Percentiles rank a stretch among this genome's conserved stretches.
These are phyloP conservation scores for Timandra comae DNA, from an alignment of 2,888 invertebrate genomes.

Conservation along the genomic window DNA sequence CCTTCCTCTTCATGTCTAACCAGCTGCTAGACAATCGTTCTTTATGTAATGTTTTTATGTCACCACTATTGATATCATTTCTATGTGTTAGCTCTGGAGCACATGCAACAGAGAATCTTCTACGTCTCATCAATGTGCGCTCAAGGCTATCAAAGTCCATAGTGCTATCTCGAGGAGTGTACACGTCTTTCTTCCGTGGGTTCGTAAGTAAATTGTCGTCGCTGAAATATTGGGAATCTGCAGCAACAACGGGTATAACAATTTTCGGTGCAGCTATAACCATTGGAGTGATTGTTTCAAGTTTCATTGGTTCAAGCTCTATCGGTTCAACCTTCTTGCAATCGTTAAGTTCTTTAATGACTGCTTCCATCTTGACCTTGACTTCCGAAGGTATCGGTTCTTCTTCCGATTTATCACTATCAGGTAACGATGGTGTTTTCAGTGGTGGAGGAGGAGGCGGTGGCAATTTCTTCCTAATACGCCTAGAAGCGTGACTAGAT, in stretches of 20 bases:
- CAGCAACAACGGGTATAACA: slow-evolving; percentile 64
- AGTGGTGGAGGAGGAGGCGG: slow-evolving; percentile 66
- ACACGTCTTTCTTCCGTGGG: slow-evolving; percentile 37
- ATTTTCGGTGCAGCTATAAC: slow-evolving; percentile 45
- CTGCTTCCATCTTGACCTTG: slow-evolving; percentile 79
- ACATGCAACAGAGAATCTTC: slow-evolving; percentile 61
- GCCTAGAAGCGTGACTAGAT: slow-evolving; percentile 47
- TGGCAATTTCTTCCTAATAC: slow-evolving; percentile 59
- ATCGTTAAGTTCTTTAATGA: slow-evolving; percentile 74
- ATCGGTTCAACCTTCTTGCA: slow-evolving; percentile 55
- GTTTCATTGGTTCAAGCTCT: slow-evolving; percentile 42
- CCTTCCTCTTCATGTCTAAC: slow-evolving; percentile 52
- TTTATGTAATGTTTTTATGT: slow-evolving; percentile 36
- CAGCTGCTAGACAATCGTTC: slow-evolving; percentile 59
- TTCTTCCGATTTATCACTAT: slow-evolving; percentile 32
- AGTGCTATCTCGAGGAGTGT: slow-evolving; percentile 33
- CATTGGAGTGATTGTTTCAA: slow-evolving; percentile 42
- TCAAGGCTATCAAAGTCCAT: slow-evolving; percentile 62
- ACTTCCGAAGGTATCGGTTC: slow-evolving; percentile 69
- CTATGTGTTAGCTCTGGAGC: slow-evolving; percentile 62
- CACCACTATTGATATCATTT: slow-evolving; percentile 28
- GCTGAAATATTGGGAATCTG: slow-evolving; percentile 57
- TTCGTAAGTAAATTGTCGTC: slow-evolving; percentile 50
- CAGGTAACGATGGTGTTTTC: slow-evolving; percentile 22
- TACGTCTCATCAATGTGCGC: slow-evolving; percentile 41